phyloP scores from a whole-genome alignment of 2,113 vertebrate genomes.

The Sinocyclocheilus anophthalmus region DNA sequence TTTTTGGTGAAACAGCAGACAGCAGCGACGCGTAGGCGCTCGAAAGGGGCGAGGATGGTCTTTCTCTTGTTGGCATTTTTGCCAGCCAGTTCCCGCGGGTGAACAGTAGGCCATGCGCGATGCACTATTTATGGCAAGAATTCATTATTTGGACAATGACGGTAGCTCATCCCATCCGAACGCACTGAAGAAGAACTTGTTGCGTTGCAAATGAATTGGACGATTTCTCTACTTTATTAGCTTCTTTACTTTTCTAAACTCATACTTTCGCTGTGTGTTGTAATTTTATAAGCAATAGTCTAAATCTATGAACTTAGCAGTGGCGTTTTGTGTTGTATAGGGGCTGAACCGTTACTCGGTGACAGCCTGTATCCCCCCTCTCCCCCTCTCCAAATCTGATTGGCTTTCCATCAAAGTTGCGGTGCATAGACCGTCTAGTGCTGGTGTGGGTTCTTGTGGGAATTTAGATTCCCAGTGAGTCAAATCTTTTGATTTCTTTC shows the following conservation, averaged over 20 bases:
- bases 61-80: constrained; percentile 24
- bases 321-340: constrained; percentile 43
- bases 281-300: neutral
- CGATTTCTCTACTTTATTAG: neutral
- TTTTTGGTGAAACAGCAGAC: constrained; percentile 32
- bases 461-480: neutral
- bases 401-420: constrained; percentile 28
- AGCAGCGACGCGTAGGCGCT: constrained; percentile 24
- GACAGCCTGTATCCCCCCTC: constrained; percentile 29
- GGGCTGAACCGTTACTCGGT: constrained; percentile 61
- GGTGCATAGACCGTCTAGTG: neutral
- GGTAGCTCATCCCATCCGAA: neutral
- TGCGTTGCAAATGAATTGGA: neutral
- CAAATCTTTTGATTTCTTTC: neutral
- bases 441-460: neutral
- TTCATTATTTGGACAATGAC: neutral
- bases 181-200: neutral
- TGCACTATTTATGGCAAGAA: constrained; percentile 4
- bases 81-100: neutral
- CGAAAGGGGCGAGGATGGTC: constrained; percentile 30
- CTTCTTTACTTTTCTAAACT: no score
- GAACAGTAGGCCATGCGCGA: neutral
- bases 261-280: neutral
- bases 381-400: constrained; percentile 41
- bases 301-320: neutral